phyloP scores from a whole-genome alignment of 2,888 invertebrate species.

The Stenodema calcarata region DNA sequence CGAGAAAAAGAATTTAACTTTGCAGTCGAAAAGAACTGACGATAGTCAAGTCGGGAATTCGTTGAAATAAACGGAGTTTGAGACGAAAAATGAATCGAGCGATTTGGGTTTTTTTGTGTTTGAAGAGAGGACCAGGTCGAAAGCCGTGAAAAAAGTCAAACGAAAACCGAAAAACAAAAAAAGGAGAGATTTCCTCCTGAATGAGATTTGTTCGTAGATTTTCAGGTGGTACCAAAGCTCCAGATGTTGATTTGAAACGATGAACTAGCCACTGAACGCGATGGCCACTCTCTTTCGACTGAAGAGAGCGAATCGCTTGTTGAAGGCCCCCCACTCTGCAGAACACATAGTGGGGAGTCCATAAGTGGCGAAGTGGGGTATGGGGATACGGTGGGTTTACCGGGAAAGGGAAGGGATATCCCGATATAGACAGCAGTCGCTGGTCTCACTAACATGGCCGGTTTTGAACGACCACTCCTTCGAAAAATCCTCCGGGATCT shows the following conservation, averaged over 20 bases:
- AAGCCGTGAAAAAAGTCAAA: not conserved
- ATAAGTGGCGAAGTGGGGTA: not conserved
- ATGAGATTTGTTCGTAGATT: not conserved
- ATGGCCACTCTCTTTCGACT: conserved; percentile 42
- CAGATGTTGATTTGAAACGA: conserved; percentile 15
- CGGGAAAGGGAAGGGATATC: not conserved
- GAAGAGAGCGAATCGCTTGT: not conserved
- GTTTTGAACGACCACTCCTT: conserved; percentile 1
- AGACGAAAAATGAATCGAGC: not conserved
- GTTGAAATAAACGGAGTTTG: not conserved
- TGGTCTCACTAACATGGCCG: conserved; percentile 32
- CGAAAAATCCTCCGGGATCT: not conserved
- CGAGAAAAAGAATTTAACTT: not conserved
- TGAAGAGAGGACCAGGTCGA: not conserved
- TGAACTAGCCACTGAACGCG: conserved; percentile 35
- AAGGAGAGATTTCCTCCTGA: not conserved
- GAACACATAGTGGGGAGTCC: not conserved
- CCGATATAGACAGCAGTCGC: conserved; percentile 38
- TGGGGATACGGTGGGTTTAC: not conserved
- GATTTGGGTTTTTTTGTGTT: not conserved
- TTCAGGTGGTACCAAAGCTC: conserved; percentile 1
- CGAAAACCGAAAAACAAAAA: conserved; percentile 1
- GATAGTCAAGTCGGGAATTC: not conserved
- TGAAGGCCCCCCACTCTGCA: not conserved
- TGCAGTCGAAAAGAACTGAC: not conserved